Conservation (phyloP, 1,140 invertebrate species). For the Elymnias hypermnestra region DNA sequence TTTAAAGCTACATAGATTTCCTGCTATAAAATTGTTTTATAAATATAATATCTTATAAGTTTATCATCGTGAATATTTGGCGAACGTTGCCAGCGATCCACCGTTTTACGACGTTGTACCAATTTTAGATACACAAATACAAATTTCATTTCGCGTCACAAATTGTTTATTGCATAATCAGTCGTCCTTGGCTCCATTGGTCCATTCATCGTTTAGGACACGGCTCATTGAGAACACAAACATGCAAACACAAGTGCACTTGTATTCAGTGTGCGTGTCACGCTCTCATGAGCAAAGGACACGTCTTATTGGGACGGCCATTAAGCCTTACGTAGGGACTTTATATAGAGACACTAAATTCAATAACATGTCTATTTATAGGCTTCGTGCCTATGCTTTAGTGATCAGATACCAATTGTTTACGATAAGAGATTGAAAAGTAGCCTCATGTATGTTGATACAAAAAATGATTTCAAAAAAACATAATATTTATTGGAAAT, state of each 20-base stretch:
- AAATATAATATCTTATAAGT: slow-evolving; percentile 21
- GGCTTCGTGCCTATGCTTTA: background rate
- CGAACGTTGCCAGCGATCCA: slow-evolving; percentile 14
- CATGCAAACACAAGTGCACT: slow-evolving; percentile 29
- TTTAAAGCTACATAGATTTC: slow-evolving; percentile 17
- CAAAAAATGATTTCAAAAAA: no score
- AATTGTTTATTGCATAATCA: slow-evolving; percentile 20
- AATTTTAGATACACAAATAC: slow-evolving; percentile 16
- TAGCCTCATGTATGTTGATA: no score
- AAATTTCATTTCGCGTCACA: slow-evolving; percentile 10
- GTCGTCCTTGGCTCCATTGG: slow-evolving; percentile 43
- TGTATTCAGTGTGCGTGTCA: slow-evolving; percentile 41
- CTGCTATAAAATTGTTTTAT: slow-evolving; percentile 18
- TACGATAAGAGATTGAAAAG: background rate
- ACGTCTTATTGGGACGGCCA: slow-evolving; percentile 24
- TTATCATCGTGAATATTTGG: slow-evolving; percentile 14
- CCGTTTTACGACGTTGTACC: slow-evolving; percentile 19
- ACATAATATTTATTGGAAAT: no score
- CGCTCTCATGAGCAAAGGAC: slow-evolving; percentile 26
- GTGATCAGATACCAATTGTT: background rate
- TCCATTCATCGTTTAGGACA: slow-evolving; percentile 40
- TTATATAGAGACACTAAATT: slow-evolving; percentile 1
- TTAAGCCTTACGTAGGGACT: slow-evolving; percentile 20
- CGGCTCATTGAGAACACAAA: slow-evolving; percentile 36
- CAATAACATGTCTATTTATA: slow-evolving; percentile 7